phyloP scores from a whole-genome alignment of 2,888 invertebrate species.

The Drosophila silvestris region DNA sequence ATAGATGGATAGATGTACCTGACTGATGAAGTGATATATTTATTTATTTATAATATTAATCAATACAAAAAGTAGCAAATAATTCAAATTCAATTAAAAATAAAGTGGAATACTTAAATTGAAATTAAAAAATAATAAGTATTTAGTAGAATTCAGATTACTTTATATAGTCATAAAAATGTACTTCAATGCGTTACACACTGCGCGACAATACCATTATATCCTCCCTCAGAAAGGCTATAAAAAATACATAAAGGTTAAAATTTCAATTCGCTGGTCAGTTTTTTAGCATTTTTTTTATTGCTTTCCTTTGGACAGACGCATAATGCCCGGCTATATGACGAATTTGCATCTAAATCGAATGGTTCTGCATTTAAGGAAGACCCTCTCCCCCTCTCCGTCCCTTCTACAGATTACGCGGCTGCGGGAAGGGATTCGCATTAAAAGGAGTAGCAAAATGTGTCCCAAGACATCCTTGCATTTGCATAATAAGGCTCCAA shows the following conservation, averaged over 20 bases:
- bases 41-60: neutral
- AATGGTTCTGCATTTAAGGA: conserved; percentile 53
- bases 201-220: neutral
- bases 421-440: conserved; percentile 29
- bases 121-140: neutral
- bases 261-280: conserved; percentile 58
- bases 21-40: neutral
- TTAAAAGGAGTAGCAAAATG: conserved; percentile 68
- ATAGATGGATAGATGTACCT: neutral
- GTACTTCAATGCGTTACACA: neutral
- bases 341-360: conserved; percentile 85
- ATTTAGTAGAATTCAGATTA: neutral
- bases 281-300: conserved; percentile 38
- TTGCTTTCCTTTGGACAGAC: conserved; percentile 50
- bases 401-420: neutral
- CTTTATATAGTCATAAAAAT: neutral
- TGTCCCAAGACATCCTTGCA: conserved; percentile 60
- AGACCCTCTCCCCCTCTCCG: neutral
- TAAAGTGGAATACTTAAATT: neutral
- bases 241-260: conserved; percentile 41
- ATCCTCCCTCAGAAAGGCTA: conserved; percentile 6
- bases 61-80: neutral
- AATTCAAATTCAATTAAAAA: neutral
- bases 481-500: conserved; percentile 81
- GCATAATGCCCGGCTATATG: conserved; percentile 73